Conservation (phyloP, 1,140 invertebrate species). For the Brachionus sp. region DNA sequence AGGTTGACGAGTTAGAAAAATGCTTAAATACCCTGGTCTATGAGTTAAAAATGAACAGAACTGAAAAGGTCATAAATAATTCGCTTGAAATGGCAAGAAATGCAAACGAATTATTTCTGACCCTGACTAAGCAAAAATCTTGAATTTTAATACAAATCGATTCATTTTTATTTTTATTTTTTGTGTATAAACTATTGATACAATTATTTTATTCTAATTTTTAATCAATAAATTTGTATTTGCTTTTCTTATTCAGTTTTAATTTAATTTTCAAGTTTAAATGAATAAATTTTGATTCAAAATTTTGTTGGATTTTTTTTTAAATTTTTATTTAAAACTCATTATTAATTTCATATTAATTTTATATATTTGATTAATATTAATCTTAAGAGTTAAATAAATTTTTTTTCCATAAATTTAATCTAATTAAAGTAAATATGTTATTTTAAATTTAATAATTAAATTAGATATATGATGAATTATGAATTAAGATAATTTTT, state of each 20-base stretch:
- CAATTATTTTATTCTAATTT: background rate
- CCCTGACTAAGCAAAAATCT: background rate
- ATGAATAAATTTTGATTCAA: background rate
- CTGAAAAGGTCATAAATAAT: background rate
- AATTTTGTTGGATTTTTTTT: background rate
- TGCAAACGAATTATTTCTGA: constrained; percentile 27
- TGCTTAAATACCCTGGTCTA: constrained; percentile 20
- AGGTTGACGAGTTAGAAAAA: constrained; percentile 23
- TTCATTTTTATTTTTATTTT: background rate
- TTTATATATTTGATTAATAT: too few species aligned
- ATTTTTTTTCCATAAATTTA: too few species aligned
- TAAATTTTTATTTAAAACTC: too few species aligned
- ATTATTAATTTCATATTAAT: background rate
- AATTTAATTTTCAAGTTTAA: background rate
- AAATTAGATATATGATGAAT: too few species aligned
- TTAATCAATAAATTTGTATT: constrained; percentile 32
- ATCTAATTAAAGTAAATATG: too few species aligned
- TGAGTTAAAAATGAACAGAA: constrained; percentile 32
- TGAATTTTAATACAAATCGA: background rate
- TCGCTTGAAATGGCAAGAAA: constrained; percentile 10
- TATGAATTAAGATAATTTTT: too few species aligned
- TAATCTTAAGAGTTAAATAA: too few species aligned
- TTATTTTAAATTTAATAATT: too few species aligned
- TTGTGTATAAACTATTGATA: background rate
- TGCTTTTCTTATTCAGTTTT: constrained; percentile 36